A percentile compares a stretch with the other conserved stretches of the same genome.
phyloP scores from a whole-genome alignment of 2,113 vertebrate genomes.

The Grantiella picta region DNA sequence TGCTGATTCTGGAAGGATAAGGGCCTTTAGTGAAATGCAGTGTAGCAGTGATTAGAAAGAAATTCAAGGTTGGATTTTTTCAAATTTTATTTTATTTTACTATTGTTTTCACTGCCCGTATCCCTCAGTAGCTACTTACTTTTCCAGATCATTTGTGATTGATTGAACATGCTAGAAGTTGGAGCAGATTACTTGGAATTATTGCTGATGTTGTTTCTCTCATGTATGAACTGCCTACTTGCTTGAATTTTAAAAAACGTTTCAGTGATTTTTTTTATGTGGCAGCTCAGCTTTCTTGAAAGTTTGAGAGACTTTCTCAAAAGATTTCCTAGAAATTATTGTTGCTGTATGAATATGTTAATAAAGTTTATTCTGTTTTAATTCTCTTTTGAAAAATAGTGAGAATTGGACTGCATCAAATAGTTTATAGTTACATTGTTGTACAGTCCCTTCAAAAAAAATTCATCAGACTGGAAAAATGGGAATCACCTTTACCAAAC shows the following conservation, averaged over 20 bases:
- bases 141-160: not conserved
- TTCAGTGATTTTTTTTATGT: not conserved
- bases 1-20: not conserved
- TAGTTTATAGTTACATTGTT: not conserved
- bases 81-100: not conserved
- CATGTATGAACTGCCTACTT: not conserved
- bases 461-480: not conserved
- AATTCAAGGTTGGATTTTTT: not conserved
- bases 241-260: not conserved
- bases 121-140: not conserved
- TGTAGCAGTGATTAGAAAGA: not conserved
- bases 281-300: not conserved
- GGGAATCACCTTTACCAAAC: not conserved
- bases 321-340: not conserved
- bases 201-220: not conserved
- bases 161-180: not conserved
- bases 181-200: not conserved
- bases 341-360: not conserved
- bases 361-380: not conserved
- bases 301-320: not conserved
- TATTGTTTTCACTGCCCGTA: not conserved
- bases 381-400: not conserved
- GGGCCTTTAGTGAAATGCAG: not conserved
- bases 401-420: not conserved
- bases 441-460: not conserved